Evolutionary conservation across 2,888 invertebrate genomes (phyloP), one percentile per base, ranked within the genome.

Genomic region (Mythimna ferrago): DNA sequence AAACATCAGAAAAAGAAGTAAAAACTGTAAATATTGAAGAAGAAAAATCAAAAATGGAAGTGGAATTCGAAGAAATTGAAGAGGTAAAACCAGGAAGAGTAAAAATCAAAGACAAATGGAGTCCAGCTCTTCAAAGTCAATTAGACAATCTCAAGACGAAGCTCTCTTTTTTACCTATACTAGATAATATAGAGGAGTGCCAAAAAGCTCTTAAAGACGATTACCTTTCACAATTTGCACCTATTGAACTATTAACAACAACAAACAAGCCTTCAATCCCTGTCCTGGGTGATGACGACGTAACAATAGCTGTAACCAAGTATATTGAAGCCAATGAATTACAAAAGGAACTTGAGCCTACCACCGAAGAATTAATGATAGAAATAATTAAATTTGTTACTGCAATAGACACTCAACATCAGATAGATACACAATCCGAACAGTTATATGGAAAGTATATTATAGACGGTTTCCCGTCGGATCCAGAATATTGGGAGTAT

Each of bases 381-480:
- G 93, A 95, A 88, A 87, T 97, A 32, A 84, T 87, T 11, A 91
- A 87, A 54, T 84, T 89, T 11, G 90, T 97, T 66, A 88, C 87
- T 80, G 81, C 84, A 58, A 89, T 95, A 57, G 96, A 97, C 83
- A 86, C 87, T 41, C 83, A 92, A 76, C 86, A 89, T 74, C 80
- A 89, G 82, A 80, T 90, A 84, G 70, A 87, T 70, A 89, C 92
- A 67, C 86, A 90, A 73, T 83, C 68, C 70, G 87, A 92, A 44
- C 76, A 89, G 62, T 82, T 76, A 48, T 95, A 95, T 87, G 96
- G 96, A 32, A 97, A 97, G 82, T 97, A 97, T 95, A 96, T 97
- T 78, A 92, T 97, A 68, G 97, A 97, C 87, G 97, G 96, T 1
- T 96, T 97, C 90, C 94, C 96, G 38, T 88, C 95, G 35, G 94